Base-by-base conservation (phyloP, 37 sponge, comb jelly and placozoan genomes). In the Petrosia ficiformis region DNA sequence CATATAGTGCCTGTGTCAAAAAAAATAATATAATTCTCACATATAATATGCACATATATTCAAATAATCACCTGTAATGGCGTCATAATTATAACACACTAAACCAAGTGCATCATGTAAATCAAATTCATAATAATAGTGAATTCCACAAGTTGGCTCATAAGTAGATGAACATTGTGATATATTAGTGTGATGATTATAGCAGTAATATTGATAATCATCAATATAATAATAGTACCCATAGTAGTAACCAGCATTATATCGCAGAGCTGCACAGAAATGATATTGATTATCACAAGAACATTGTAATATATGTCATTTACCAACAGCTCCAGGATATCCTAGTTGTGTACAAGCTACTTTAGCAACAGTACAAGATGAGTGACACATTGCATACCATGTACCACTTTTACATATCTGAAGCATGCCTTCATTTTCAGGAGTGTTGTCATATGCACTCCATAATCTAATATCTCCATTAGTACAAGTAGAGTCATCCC, bases 301-400 rank as follows among this genome's bases (percentile, higher is more conserved):
- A 48, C 8, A 48, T 48, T 19, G 14, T 48, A 14, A 48, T 48
- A 19, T 48, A 48, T 48, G 54, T 14, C 8, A 19, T 14, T 19
- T 48, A 48, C 54, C 54, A 48, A 48, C 54, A 19, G 54, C 54
- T 61, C 63, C 63, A n/a, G 63, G 5, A 61, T 61, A 61, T 8
- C 63, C 63, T n/a, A 61, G 63, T 22, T 61, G 63, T 5, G 11
- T 8, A 22, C 63, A 61, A 61, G 26, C 14, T 5, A 61, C 63
- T 61, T 61, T 61, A 61, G 63, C 63, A 11, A 26, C 63, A 22
- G 14, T 6, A n/a, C 63, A 61, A 61, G 22, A 26, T 5, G 22
- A 26, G 26, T n/a, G 28, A 61, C 63, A 61, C 5, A 61, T 29
- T 26, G 63, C 11, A 8, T 22, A 6, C 63, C 63, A 61, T 6